A percentile compares a stretch with the other conserved stretches of the same genome.
Evolutionary conservation across 1,140 invertebrate species (phyloP).

Genomic region (Philopotamus ludificatus): DNA sequence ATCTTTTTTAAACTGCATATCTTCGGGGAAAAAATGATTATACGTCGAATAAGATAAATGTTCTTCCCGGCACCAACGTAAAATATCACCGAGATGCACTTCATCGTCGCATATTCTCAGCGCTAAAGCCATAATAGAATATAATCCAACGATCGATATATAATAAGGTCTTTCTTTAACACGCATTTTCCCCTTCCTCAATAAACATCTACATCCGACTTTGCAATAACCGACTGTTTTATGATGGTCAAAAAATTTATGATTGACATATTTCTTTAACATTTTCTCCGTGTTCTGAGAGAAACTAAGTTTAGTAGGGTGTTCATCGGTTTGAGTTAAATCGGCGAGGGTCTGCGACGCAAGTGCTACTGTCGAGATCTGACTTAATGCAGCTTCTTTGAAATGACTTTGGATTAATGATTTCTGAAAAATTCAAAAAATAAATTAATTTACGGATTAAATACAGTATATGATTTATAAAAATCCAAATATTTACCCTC

Average conservation of each 20-base stretch:
- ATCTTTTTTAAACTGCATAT: constrained; percentile 43
- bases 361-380: constrained; percentile 45
- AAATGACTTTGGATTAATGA: constrained; percentile 42
- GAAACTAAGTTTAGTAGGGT: constrained; percentile 37
- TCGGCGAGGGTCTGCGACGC: constrained; percentile 47
- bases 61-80: constrained; percentile 61
- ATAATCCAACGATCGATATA: constrained; percentile 47
- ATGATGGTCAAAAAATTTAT: constrained; percentile 13
- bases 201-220: constrained; percentile 24
- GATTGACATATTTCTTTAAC: constrained; percentile 20
- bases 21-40: constrained; percentile 58
- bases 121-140: constrained; percentile 57
- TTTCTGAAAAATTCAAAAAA: constrained; percentile 10
- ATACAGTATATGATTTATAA: too few species aligned
- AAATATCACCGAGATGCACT: constrained; percentile 60
- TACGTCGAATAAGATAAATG: constrained; percentile 58
- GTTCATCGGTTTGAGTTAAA: constrained; percentile 13
- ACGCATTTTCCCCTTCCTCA: not conserved
- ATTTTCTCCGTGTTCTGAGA: constrained; percentile 33
- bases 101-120: constrained; percentile 57
- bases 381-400: constrained; percentile 43
- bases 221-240: constrained; percentile 25
- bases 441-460: too few species aligned
- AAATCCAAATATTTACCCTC: too few species aligned
- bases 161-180: constrained; percentile 6